A percentile compares a stretch with the other conserved stretches of the same genome.
Evolutionary conservation across 2,797 vertebrate species (phyloP).

Genomic region (Lepilemur ruficaudatus): DNA sequence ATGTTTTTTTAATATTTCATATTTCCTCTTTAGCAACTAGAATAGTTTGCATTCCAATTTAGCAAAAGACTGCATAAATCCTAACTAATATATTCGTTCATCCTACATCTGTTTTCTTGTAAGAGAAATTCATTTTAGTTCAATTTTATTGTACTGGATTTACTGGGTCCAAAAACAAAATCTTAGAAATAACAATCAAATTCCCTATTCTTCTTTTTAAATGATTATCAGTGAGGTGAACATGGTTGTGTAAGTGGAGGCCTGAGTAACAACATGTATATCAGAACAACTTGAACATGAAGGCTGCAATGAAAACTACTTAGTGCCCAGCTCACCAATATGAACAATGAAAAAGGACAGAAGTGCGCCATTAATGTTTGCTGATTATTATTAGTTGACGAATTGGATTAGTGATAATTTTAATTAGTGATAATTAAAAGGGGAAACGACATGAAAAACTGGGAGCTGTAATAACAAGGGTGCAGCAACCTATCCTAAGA

Average conservation of each 20-base stretch:
- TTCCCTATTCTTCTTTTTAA: not conserved
- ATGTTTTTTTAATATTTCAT: not conserved
- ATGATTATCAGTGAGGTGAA: not conserved
- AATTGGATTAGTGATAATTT: not conserved
- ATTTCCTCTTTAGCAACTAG: constrained; percentile 30
- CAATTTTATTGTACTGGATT: not conserved
- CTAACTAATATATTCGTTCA: not conserved
- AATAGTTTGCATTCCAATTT: constrained; percentile 31
- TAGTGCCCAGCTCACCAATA: not conserved
- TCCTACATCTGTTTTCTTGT: constrained; percentile 9
- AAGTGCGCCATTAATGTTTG: not conserved
- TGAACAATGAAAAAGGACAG: not conserved
- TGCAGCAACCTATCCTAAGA: not conserved
- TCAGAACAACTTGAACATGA: not conserved
- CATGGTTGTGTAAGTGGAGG: not conserved
- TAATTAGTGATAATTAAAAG: not conserved
- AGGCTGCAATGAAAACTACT: not conserved
- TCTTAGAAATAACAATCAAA: not conserved
- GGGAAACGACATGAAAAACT: not conserved
- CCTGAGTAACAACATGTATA: not conserved
- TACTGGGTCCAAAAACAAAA: not conserved
- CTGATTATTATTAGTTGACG: not conserved
- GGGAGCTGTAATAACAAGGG: not conserved
- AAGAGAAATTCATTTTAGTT: constrained; percentile 5
- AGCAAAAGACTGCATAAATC: not conserved